Percentiles rank a stretch among this genome's conserved stretches.
phyloP scores from a whole-genome alignment of 2,113 vertebrate genomes.

The Anseranas semipalmata region DNA sequence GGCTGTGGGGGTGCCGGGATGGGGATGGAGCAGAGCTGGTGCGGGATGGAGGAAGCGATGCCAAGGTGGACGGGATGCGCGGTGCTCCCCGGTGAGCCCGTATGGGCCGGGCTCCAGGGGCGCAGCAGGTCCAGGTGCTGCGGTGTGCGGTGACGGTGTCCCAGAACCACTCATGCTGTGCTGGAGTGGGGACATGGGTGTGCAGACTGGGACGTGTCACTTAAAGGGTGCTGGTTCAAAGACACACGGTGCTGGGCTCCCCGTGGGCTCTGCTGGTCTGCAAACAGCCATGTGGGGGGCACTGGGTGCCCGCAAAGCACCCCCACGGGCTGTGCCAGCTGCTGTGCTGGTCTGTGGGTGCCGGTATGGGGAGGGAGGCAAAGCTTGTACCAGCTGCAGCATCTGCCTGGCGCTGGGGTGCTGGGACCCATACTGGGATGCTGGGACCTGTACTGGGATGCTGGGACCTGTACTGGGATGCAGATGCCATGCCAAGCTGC shows the following conservation, averaged over 20 bases:
- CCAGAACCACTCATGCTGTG: fast-evolving
- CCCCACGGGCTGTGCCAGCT: fast-evolving
- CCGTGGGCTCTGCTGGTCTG: fast-evolving
- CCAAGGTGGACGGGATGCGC: fast-evolving
- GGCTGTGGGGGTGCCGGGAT: not conserved
- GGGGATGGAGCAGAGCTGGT: fast-evolving
- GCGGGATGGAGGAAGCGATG: fast-evolving
- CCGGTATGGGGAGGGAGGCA: no score
- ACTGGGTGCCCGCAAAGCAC: fast-evolving
- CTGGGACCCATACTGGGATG: not conserved
- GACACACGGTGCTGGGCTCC: not conserved
- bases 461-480: not conserved
- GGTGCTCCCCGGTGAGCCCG: not conserved
- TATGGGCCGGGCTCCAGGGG: not conserved
- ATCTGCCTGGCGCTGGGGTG: not conserved
- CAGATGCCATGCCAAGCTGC: not conserved
- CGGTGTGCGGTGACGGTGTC: fast-evolving
- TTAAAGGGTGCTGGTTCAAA: no score
- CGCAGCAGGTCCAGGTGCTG: not conserved
- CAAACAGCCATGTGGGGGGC: not conserved
- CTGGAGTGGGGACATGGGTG: fast-evolving
- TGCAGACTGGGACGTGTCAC: fast-evolving
- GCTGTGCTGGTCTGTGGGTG: not conserved
- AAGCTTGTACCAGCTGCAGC: fast-evolving
- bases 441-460: no score